These are phyloP conservation scores for Ammospiza caudacuta DNA, from an alignment of 2,113 vertebrate genomes.

Conservation along the genomic window DNA sequence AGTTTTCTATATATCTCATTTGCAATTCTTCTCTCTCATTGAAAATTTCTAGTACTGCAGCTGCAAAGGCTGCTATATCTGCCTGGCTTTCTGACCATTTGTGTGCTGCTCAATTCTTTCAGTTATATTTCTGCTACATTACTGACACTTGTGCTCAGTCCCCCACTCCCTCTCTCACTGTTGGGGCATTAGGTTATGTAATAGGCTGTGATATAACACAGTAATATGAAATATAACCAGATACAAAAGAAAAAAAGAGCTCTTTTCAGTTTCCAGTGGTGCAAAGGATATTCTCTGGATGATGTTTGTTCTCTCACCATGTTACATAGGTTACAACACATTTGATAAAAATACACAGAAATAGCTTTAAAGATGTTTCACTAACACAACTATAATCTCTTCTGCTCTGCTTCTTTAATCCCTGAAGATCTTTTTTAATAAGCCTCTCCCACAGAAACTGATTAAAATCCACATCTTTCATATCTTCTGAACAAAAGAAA, in stretches of 20 bases:
- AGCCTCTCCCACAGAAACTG: conserved; percentile 8
- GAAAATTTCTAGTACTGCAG: conserved; percentile 1
- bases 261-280: neutral
- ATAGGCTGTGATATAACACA: neutral
- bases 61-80: neutral
- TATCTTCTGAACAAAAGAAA: conserved; percentile 26
- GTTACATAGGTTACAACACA: rapidly evolving
- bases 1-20: conserved; percentile 33
- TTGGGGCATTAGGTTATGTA: neutral
- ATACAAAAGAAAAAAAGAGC: neutral
- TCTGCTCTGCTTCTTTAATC: conserved; percentile 33
- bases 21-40: neutral
- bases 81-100: neutral
- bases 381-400: neutral
- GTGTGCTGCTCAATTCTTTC: neutral
- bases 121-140: neutral
- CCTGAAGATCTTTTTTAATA: conserved; percentile 35
- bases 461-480: conserved; percentile 40
- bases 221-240: neutral
- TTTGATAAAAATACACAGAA: neutral
- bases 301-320: neutral
- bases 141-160: neutral
- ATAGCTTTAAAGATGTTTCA: neutral
- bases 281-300: neutral
- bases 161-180: neutral